Conservation (phyloP, 2,888 invertebrate genomes). For the Pollenia amentaria region DNA sequence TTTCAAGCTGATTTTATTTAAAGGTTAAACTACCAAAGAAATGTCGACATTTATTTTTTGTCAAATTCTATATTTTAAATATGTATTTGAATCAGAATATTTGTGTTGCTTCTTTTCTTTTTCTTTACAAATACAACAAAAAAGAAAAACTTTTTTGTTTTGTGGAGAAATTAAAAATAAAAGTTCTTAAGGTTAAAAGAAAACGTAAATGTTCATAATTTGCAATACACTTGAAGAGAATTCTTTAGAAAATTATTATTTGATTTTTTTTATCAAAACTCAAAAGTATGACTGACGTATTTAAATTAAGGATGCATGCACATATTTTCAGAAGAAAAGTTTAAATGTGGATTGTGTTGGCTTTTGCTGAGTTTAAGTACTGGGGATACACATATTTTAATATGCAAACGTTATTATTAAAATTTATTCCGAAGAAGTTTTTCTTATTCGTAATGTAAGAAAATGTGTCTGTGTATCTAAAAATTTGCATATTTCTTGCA, state of each 20-base stretch:
- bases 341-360: no score
- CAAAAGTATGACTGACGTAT: background rate
- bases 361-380: no score
- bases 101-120: conserved; percentile 1
- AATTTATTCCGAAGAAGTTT: no score
- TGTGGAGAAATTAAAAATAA: conserved; percentile 16
- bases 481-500: no score
- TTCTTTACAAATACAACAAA: background rate
- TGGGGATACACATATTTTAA: no score
- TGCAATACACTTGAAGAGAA: conserved; percentile 5
- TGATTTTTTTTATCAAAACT: conserved; percentile 2
- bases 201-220: conserved; percentile 2
- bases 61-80: conserved; percentile 21
- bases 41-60: conserved; percentile 23
- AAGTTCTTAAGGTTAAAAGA: background rate
- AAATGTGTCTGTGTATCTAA: no score
- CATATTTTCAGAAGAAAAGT: no score
- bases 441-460: no score
- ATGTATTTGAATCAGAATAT: conserved; percentile 19
- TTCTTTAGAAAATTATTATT: background rate
- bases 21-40: conserved; percentile 28
- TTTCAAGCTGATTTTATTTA: conserved; percentile 13
- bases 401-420: no score
- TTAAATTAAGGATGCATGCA: background rate
- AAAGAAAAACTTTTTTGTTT: background rate